Percentiles rank a stretch among this genome's conserved stretches.
Evolutionary conservation across 2,888 invertebrate species (phyloP).

Genomic region (Drepana falcataria): DNA sequence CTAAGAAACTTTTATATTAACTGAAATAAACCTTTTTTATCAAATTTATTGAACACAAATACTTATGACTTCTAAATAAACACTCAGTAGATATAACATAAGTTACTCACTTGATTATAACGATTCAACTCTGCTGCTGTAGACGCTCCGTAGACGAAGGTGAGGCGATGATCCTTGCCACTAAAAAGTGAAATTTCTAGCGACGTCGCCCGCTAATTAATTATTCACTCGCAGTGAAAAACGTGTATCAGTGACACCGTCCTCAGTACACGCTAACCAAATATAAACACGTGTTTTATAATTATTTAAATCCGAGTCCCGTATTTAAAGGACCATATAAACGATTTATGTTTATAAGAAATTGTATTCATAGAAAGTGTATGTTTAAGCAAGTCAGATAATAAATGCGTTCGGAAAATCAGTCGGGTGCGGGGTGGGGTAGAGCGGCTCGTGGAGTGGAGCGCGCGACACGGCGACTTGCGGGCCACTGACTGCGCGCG

Average conservation of each 20-base stretch:
- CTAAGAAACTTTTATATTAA: too few species aligned
- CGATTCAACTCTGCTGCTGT: constrained; percentile 43
- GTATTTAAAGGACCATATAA: not conserved
- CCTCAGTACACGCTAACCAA: constrained; percentile 62
- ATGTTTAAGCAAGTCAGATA: constrained; percentile 16
- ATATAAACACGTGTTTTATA: constrained; percentile 65
- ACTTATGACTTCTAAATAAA: too few species aligned
- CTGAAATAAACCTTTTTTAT: too few species aligned
- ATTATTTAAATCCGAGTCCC: constrained; percentile 38
- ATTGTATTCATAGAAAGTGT: constrained; percentile 31
- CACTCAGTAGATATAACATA: too few species aligned
- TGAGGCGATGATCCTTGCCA: constrained; percentile 43
- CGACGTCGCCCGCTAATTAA: constrained; percentile 51
- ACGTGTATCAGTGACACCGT: constrained; percentile 60
- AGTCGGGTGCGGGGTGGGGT: constrained; percentile 46
- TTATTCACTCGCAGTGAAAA: constrained; percentile 68
- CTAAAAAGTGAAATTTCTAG: constrained; percentile 72
- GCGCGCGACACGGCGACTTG: constrained; percentile 69
- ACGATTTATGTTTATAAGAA: constrained; percentile 36
- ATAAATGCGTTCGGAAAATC: constrained; percentile 51
- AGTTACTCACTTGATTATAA: constrained; percentile 54
- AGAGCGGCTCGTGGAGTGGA: constrained; percentile 51
- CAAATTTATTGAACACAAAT: too few species aligned
- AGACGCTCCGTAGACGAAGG: constrained; percentile 53
- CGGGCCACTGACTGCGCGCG: constrained; percentile 67